Percentiles rank a stretch among this genome's conserved stretches.
Conservation (phyloP, 2,113 vertebrate species). For the Pachyramphus minor region DNA sequence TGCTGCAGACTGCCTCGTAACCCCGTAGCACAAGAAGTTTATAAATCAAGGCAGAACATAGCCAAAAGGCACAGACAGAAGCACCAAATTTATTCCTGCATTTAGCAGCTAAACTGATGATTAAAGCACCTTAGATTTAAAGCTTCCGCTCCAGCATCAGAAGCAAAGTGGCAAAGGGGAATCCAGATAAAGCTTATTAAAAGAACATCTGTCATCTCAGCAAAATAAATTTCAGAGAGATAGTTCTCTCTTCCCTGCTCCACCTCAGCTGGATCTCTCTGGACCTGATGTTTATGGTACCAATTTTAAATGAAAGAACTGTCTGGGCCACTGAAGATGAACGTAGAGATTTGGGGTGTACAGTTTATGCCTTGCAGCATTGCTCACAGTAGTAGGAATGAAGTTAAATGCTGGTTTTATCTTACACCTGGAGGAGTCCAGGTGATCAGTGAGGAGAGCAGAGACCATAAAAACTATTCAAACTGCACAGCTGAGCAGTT, state of each 20-base stretch:
- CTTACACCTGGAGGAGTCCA: neutral
- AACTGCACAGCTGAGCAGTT: neutral
- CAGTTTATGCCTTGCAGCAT: neutral
- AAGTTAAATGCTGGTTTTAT: neutral
- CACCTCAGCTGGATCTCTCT: neutral
- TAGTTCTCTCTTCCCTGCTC: neutral
- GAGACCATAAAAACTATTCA: neutral
- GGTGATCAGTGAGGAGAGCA: neutral
- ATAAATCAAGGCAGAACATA: constrained; percentile 28
- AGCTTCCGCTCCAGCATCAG: neutral
- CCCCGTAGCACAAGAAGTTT: neutral
- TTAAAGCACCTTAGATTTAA: constrained; percentile 42
- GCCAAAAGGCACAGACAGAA: neutral
- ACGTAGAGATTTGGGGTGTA: neutral
- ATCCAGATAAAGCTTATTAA: neutral
- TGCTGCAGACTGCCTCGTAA: neutral
- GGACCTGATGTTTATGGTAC: neutral
- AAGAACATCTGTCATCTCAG: neutral
- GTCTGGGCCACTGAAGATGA: neutral
- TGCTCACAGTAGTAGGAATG: rapidly evolving
- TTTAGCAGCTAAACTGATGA: constrained; percentile 43
- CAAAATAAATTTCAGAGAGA: neutral
- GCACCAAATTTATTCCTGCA: constrained; percentile 14
- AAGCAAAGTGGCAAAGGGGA: neutral
- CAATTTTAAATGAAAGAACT: neutral